Evolutionary conservation across 2,797 vertebrate species (phyloP), one percentile per base, ranked within the genome.

Genomic region (Harpagifer antarcticus): DNA sequence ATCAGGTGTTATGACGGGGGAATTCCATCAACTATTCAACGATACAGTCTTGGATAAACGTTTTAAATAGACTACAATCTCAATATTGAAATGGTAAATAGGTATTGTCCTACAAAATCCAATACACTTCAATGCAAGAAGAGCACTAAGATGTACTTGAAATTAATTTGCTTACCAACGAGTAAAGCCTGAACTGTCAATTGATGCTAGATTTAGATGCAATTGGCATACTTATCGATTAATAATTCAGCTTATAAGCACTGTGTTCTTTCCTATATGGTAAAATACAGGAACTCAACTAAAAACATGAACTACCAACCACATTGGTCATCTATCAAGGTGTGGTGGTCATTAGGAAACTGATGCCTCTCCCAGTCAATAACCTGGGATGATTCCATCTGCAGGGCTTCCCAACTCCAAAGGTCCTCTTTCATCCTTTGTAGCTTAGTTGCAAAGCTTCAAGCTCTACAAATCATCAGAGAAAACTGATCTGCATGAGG

Each of bases 341-440:
- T 76, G 76, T 58, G 63, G 54, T 16, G 50, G 65, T 75, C 60
- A 72, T 70, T 73, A 31, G 79, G 86, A 88, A 85, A 84, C 17
- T 20, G 69, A 86, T 84, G 80, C 81, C 66, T 75, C 74, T 83
- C 89, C 82, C 83, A 89, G 84, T 88, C 84, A 84, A 60, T 76
- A 79, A 89, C 73, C 72, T 61, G 76, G 70, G 74, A 89, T 89
- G 85, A 85, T 75, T 88, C 86, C 61, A 85, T 88, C 65, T 76
- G 75, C 88, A 69, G 77, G 74, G 61, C 76, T 82, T 88, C 80
- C 81, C 75, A 59, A 76, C 69, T 57, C 74, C 40, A 31, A 78
- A 91, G 88, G 90, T 93, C 89, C 79, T 54, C 90, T 94, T 94
- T 93, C 92, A 92, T 88, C 90, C 89, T 91, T 93, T 93, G 92